Conservation (phyloP, 2,113 vertebrate genomes). For the Cairina moschata region DNA sequence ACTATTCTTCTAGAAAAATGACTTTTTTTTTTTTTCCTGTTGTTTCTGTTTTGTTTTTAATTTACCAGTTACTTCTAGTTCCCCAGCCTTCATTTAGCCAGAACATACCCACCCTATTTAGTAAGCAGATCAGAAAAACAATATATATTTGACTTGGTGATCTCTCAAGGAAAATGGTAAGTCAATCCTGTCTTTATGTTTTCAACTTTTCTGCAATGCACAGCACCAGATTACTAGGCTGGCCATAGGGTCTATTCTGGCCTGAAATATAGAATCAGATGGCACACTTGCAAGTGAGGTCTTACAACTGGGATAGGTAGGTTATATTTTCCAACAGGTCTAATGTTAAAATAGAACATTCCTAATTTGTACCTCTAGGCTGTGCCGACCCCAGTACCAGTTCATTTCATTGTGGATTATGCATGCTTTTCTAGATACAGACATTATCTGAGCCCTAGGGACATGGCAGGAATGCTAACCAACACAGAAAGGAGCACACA, state of each 20-base stretch:
- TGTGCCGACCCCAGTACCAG: slow-evolving; percentile 48
- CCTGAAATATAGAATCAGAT: not conserved
- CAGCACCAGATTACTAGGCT: not conserved
- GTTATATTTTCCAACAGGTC: slow-evolving; percentile 11
- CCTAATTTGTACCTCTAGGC: slow-evolving; percentile 55
- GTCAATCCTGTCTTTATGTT: not conserved
- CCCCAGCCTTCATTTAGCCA: not conserved
- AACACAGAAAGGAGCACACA: slow-evolving; percentile 35
- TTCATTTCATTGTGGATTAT: slow-evolving; percentile 65
- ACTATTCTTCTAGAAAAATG: not conserved
- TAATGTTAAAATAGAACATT: slow-evolving; percentile 47
- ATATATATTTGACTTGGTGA: not conserved
- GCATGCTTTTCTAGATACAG: slow-evolving; percentile 61
- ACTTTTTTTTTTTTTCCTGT: not conserved
- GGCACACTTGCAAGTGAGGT: not conserved
- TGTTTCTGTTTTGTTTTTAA: not conserved
- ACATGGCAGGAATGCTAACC: slow-evolving; percentile 35
- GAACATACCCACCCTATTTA: not conserved
- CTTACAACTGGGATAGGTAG: not conserved
- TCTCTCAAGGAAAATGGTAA: not conserved
- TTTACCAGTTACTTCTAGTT: not conserved
- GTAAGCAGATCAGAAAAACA: not conserved
- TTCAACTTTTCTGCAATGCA: not conserved
- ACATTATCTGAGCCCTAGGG: slow-evolving; percentile 61
- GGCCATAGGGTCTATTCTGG: not conserved